Conservation (phyloP, 2,797 vertebrate species). For the Argya squamiceps region DNA sequence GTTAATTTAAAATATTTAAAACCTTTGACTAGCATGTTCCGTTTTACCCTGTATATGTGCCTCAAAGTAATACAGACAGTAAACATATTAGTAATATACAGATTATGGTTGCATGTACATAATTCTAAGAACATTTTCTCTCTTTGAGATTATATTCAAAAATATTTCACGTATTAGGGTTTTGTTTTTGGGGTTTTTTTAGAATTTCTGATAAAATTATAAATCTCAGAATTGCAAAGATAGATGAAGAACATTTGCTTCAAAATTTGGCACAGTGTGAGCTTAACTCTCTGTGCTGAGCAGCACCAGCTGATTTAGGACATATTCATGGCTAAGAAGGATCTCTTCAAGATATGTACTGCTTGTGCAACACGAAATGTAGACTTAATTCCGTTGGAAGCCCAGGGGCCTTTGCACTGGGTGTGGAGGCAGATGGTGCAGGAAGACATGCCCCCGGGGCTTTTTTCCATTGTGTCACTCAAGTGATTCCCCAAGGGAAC, state of each 20-base stretch:
- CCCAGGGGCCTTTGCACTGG: background rate
- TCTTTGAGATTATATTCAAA: background rate
- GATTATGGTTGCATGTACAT: background rate
- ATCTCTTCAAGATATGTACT: background rate
- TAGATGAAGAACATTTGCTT: background rate
- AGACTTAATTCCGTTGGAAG: background rate
- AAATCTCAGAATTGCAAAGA: background rate
- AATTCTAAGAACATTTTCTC: background rate
- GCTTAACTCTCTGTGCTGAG: background rate
- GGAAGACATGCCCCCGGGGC: background rate
- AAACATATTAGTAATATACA: background rate
- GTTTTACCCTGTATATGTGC: background rate
- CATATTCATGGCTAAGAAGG: background rate
- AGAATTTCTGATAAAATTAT: background rate
- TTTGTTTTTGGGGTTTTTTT: background rate
- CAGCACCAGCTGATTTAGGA: background rate
- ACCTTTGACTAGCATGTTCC: background rate
- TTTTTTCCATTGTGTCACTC: constrained; percentile 46
- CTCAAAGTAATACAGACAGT: background rate
- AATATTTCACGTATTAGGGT: background rate
- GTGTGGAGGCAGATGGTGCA: background rate
- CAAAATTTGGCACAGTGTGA: background rate
- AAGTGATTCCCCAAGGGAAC: background rate
- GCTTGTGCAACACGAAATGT: background rate
- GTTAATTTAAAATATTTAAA: background rate